Conservation (phyloP, 2,797 vertebrate genomes). For the Amblyraja radiata region DNA sequence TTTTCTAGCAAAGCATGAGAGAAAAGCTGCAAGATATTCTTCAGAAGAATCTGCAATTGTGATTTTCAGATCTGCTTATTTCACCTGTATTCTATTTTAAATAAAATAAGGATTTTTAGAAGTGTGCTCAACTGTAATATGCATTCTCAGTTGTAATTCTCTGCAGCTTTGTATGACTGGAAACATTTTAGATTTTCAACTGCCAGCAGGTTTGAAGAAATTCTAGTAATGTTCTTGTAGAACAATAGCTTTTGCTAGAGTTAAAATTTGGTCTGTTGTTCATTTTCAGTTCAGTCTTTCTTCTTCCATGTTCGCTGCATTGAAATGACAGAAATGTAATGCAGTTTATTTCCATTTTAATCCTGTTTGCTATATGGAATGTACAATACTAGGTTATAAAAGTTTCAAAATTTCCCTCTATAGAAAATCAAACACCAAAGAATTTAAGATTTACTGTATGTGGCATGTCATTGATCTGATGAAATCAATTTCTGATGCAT, state of each 20-base stretch:
- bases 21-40: neutral
- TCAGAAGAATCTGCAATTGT: neutral
- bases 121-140: neutral
- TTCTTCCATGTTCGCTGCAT: neutral
- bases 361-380: neutral
- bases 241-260: neutral
- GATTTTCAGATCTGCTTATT: neutral
- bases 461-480: neutral
- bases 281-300: neutral
- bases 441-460: neutral
- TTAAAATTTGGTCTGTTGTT: neutral
- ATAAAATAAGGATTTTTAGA: neutral
- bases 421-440: neutral
- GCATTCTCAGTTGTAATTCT: neutral
- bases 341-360: neutral
- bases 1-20: neutral
- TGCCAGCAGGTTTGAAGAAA: neutral
- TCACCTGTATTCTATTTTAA: neutral
- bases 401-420: neutral
- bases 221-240: neutral
- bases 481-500: conserved; percentile 5
- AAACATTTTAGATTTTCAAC: neutral
- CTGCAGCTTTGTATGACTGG: neutral
- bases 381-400: neutral
- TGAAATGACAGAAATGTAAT: neutral